Base-by-base conservation (phyloP, 2,797 vertebrate species). In the Heteromormyrus szaboi region DNA sequence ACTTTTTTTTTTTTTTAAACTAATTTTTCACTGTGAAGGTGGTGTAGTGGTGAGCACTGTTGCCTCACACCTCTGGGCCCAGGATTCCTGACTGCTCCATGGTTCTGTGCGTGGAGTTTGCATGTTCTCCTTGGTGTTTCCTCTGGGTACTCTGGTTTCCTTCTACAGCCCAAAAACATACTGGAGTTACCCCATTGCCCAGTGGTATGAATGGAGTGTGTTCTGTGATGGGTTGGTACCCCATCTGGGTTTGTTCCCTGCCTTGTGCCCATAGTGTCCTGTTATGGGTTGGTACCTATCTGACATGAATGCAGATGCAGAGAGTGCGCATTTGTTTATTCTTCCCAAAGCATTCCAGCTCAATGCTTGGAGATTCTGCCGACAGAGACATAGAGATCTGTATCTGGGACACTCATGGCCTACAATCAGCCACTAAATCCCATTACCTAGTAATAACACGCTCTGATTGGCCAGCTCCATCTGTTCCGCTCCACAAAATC, bases 391-490 rank as follows among this genome's bases (percentile, higher is more conserved):
- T 29, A 79, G 37, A 44, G 37, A 79, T 79, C 72, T 79, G 33
- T 76, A 76, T 79, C 72, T 44, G 17, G 37, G 72, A 79, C 37
- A 44, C 37, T 19, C 37, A 41, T 17, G 0, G 14, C 37, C 72
- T 44, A 79, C 72, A 79, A 41, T 79, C 72, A 79, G 72, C 37
- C 72, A 79, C 72, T 79, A 44, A 79, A 79, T 79, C 37, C 72
- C 72, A 79, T 79, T 79, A 44, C 37, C 37, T 79, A 79, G 72
- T 44, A 79, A 79, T 79, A 79, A 79, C 72, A 79, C 1, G 72
- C 37, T 79, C 72, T 79, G 72, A 79, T 79, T 79, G 72, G 72
- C 72, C 72, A 44, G 72, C 37, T 79, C 72, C 72, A 79, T 79
- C 37, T 79, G 72, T 79, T 79, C 33, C 72, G 7, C 72, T 44